A percentile compares a stretch with the other conserved stretches of the same genome.
Conservation (phyloP, 2,797 vertebrate species). For the Carduelis carduelis region DNA sequence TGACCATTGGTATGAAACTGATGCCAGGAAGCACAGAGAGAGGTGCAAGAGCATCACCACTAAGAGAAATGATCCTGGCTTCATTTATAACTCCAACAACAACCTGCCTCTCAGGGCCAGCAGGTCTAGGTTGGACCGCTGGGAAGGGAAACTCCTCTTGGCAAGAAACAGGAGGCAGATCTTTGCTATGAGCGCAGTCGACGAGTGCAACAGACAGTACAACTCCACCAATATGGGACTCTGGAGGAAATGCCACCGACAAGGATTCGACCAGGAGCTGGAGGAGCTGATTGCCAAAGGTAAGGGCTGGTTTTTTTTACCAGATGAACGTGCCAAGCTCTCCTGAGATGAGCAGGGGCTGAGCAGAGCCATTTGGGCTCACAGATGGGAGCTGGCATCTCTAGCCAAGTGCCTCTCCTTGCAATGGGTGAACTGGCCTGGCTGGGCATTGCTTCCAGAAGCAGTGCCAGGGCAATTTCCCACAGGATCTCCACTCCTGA, state of each 20-base stretch:
- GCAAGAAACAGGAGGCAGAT: constrained; percentile 92
- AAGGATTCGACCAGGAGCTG: constrained; percentile 91
- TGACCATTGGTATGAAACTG: constrained; percentile 99
- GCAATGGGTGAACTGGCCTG: neutral
- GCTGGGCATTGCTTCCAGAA: neutral
- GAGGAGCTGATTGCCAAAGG: constrained; percentile 94
- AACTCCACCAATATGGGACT: constrained; percentile 99
- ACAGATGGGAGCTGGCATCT: neutral
- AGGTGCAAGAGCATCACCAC: constrained; percentile 94
- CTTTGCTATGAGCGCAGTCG: constrained; percentile 94
- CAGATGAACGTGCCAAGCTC: neutral
- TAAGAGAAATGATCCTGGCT: constrained; percentile 94
- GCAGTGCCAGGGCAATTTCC: neutral
- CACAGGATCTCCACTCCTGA: neutral
- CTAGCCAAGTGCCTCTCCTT: neutral
- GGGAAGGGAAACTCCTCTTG: constrained; percentile 90
- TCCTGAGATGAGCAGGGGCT: neutral
- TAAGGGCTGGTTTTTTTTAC: constrained; percentile 63
- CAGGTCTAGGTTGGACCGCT: constrained; percentile 86
- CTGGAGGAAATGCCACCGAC: constrained; percentile 94
- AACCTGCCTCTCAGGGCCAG: constrained; percentile 94
- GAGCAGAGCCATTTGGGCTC: neutral
- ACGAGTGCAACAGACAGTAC: constrained; percentile 94
- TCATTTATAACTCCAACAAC: constrained; percentile 99
- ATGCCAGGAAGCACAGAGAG: constrained; percentile 94